Evolutionary conservation across 2,888 invertebrate genomes (phyloP), one percentile per base, ranked within the genome.

Genomic region (Perizoma affinitatum): DNA sequence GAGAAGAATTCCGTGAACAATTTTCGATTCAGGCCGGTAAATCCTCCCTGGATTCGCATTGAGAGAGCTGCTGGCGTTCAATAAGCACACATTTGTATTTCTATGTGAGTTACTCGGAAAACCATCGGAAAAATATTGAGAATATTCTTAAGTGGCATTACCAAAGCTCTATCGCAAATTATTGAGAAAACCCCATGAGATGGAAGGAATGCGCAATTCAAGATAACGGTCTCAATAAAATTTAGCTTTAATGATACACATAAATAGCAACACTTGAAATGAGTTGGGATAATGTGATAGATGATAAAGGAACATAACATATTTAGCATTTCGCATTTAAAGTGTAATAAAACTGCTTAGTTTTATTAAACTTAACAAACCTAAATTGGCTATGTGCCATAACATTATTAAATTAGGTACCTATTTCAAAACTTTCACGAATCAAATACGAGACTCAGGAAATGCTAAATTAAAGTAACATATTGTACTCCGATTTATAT

Each of bases 21-120:
- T 67, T 67, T 67, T 69, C 68, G 61, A 62, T 69, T 68, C 65
- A 65, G 65, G 64, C 56, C 56, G 60, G 65, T 64, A 67, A 69
- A 67, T 69, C 65, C 68, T 54, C 61, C 44, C 61, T 58, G 65
- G 65, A 62, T 62, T 66, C 48, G 55, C 60, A 67, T 63, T 58
- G 61, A 65, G 52, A 62, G 58, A 63, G 66, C 65, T 65, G 54
- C 60, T 69, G 54, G 49, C 57, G 49, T 62, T 56, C 63, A 67
- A 64, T 63, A 65, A 58, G 56, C 58, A 67, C 65, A 63, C 61
- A 65, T 60, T 69, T 67, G 61, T 66, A 65, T 70, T 63, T 62
- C 42, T 58, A 65, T 65, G 61, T 61, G 63, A 66, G 59, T 67
- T 60, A 41, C 51, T 59, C 46, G 33, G 50, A 34, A 59, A 59